phyloP scores from a whole-genome alignment of 2,113 vertebrate species.

The Hirundichthys speculiger region DNA sequence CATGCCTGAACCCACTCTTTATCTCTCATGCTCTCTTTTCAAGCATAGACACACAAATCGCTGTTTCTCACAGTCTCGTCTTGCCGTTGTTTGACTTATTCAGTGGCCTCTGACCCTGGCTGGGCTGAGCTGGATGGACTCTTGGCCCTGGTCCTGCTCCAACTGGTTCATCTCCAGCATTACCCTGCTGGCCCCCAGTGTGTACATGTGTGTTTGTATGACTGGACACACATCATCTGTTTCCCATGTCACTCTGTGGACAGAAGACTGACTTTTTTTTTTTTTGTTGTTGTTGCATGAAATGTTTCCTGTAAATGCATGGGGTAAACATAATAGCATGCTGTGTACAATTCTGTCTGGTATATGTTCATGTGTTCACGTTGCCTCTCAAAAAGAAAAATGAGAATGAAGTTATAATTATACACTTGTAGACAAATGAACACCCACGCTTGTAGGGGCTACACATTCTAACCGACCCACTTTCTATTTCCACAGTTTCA shows the following conservation, averaged over 20 bases:
- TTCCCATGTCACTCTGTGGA: too few relatives aligned
- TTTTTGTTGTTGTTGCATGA: too few relatives aligned
- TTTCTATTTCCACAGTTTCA: conserved; percentile 21
- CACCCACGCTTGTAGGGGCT: too few relatives aligned
- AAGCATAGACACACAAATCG: conserved; percentile 15
- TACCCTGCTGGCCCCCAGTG: conserved; percentile 11
- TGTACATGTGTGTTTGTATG: conserved; percentile 12
- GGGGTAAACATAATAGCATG: too few relatives aligned
- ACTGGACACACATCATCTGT: background rate
- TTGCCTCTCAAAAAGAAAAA: too few relatives aligned
- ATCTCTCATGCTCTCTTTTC: conserved; percentile 11
- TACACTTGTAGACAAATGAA: too few relatives aligned
- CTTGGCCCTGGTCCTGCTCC: conserved; percentile 50
- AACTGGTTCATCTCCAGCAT: conserved; percentile 53
- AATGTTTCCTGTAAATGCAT: too few relatives aligned
- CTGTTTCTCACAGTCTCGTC: conserved; percentile 74
- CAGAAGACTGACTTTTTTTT: too few relatives aligned
- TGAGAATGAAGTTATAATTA: too few relatives aligned
- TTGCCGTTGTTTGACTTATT: conserved; percentile 71
- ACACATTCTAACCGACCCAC: too few relatives aligned
- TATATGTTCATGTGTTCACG: too few relatives aligned
- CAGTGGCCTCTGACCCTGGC: conserved; percentile 59
- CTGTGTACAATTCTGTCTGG: too few relatives aligned
- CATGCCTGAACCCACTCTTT: conserved; percentile 23
- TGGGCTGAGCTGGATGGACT: conserved; percentile 64